Evolutionary conservation across 2,888 invertebrate genomes (phyloP), one percentile per base, ranked within the genome.

Genomic region (Chrysina gloriosa): DNA sequence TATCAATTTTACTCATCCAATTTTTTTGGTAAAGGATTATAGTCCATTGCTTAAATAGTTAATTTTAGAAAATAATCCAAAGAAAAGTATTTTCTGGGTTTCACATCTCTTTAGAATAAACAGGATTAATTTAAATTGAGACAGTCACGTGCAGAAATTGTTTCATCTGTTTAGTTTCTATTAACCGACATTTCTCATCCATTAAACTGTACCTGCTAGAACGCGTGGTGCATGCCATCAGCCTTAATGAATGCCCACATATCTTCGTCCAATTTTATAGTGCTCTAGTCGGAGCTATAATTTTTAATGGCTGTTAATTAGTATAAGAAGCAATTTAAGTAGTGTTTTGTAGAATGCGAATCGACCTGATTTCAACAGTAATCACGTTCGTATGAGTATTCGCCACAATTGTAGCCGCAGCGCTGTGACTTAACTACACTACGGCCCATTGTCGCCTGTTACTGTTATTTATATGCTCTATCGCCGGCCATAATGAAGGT

Each of bases 371-470:
- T n/a, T 65, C 56, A 31, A 42, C 56, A 54, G 42, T 54, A 65
- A 65, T 65, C 56, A 65, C 56, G 50, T 65, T 56, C 42, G 50
- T 42, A 45, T 65, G 54, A 65, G 21, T 39, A 56, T 42, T 42
- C 45, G 54, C 65, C 65, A 36, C 56, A 56, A 39, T 56, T 25
- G 56, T 36, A 25, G 36, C 11, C 21, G 56, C 23, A 11, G 39
- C 39, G 56, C 31, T 56, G 21, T 25, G 23, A 56, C 56, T 56
- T 56, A 23, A 56, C 36, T 29, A 34, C 36, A 34, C 54, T 23
- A 23, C 16, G 23, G 47, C 21, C 47, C 34, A 56, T 56, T 56
- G 54, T 56, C 54, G 56, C 39, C 23, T 56, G 56, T 56, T 56
- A 56, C 39, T 36, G 56, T 56, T 56, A 56, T 56, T 56, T 56